phyloP scores from a whole-genome alignment of 1,140 invertebrate genomes.

The Leptinotarsa undecemlineata region DNA sequence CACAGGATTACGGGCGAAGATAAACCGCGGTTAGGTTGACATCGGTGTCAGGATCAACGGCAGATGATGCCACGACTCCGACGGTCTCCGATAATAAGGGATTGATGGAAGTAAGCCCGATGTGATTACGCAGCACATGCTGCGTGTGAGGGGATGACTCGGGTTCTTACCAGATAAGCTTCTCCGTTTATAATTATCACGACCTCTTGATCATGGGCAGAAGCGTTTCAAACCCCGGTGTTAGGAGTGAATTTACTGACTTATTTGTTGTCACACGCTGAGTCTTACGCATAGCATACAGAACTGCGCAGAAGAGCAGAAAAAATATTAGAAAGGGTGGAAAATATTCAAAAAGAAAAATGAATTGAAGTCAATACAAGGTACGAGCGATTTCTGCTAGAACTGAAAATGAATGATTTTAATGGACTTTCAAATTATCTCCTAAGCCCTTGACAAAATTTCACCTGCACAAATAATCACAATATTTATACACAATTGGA shows the following conservation, averaged over 20 bases:
- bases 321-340: too few relatives aligned
- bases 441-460: too few relatives aligned
- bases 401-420: too few relatives aligned
- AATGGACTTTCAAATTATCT: too few relatives aligned
- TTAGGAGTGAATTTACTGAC: not conserved
- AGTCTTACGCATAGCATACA: too few relatives aligned
- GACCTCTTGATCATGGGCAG: not conserved
- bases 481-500: too few relatives aligned
- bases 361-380: too few relatives aligned
- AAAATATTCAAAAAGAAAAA: too few relatives aligned
- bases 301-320: too few relatives aligned
- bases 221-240: not conserved
- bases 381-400: too few relatives aligned
- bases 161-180: slow-evolving; percentile 22
- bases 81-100: slow-evolving; percentile 27
- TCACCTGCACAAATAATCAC: too few relatives aligned
- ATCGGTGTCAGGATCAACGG: slow-evolving; percentile 18
- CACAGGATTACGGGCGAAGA: slow-evolving; percentile 13
- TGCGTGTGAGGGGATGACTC: slow-evolving; percentile 10
- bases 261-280: too few relatives aligned
- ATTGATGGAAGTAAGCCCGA: slow-evolving; percentile 36
- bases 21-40: slow-evolving; percentile 24
- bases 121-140: not conserved
- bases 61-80: slow-evolving; percentile 28
- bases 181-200: slow-evolving; percentile 27